Evolutionary conservation across 2,888 invertebrate genomes (phyloP).

Genomic region (Clunio marinus): DNA sequence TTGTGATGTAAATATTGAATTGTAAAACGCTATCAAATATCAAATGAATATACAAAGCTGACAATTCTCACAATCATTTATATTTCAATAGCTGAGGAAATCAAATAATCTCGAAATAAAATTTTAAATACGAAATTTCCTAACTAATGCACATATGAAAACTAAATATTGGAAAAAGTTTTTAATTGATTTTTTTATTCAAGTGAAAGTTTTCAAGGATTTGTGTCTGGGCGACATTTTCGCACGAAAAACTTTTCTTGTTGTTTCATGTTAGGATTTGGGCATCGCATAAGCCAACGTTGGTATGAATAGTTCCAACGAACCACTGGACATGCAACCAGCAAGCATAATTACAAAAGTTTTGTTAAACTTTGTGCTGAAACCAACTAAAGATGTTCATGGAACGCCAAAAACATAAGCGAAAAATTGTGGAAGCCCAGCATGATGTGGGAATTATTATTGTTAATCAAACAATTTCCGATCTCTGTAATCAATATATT

Average conservation of each 20-base stretch:
- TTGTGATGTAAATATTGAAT: no score
- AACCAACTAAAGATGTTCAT: neutral
- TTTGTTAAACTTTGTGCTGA: neutral
- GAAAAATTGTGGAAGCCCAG: no score
- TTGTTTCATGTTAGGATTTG: no score
- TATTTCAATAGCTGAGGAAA: no score
- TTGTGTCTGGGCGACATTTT: neutral
- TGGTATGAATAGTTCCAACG: neutral
- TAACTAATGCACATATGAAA: neutral
- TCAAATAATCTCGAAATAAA: no score
- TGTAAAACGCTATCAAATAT: no score
- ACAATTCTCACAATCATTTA: no score
- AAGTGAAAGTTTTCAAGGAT: neutral
- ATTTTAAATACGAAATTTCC: constrained; percentile 14
- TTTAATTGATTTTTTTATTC: neutral
- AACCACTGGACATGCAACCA: neutral
- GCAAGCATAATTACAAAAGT: neutral
- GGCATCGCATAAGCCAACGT: no score
- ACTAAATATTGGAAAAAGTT: constrained; percentile 21
- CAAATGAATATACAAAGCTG: no score
- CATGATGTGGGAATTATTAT: constrained; percentile 4
- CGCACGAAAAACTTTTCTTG: neutral
- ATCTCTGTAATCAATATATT: neutral
- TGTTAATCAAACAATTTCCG: neutral
- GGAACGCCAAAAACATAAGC: no score